Evolutionary conservation across 1,140 invertebrate genomes (phyloP).

Genomic region (Palaemon carinicauda): DNA sequence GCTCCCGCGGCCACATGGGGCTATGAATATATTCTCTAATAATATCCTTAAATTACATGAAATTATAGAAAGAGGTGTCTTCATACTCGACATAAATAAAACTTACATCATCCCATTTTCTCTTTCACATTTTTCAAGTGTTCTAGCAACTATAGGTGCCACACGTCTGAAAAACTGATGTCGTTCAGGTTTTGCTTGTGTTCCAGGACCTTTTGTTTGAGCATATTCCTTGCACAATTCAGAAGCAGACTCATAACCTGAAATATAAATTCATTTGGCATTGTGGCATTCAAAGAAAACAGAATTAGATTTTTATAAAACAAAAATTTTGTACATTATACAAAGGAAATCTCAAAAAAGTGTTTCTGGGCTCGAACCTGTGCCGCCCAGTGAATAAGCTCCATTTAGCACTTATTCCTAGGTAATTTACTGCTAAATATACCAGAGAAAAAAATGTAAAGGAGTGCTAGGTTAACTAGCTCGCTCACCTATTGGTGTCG

Average conservation of each 20-base stretch:
- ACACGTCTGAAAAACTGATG: constrained; percentile 75
- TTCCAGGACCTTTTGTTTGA: constrained; percentile 70
- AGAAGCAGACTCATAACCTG: constrained; percentile 68
- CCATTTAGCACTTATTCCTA: no score
- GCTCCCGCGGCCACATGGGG: no score
- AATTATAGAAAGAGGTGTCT: neutral
- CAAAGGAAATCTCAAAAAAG: no score
- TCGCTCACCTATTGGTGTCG: no score
- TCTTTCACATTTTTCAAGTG: constrained; percentile 76
- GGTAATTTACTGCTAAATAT: no score
- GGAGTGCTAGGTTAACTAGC: no score
- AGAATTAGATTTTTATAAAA: no score
- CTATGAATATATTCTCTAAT: no score
- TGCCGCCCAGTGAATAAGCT: no score
- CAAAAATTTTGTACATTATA: no score
- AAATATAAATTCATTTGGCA: neutral
- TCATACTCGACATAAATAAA: neutral
- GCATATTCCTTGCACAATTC: constrained; percentile 72
- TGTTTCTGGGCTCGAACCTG: no score
- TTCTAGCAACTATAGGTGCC: constrained; percentile 71
- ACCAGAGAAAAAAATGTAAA: no score
- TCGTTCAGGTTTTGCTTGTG: constrained; percentile 72
- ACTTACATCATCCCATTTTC: constrained; percentile 79
- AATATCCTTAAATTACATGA: neutral
- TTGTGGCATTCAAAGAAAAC: neutral